These are phyloP conservation scores for Numenius arquata DNA, from an alignment of 2,113 vertebrate species.

Conservation along the genomic window DNA sequence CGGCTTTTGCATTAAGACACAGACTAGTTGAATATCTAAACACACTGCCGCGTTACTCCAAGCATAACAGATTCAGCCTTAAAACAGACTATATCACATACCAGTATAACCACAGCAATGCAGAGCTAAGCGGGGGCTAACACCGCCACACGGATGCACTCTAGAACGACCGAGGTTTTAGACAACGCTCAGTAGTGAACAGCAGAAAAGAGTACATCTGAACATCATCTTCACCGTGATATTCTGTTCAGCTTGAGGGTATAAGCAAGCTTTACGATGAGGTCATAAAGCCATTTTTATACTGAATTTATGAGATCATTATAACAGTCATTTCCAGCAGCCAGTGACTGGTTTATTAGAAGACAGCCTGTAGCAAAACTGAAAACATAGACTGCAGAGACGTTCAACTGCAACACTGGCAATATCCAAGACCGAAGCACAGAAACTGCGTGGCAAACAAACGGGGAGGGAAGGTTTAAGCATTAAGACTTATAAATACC, in stretches of 20 bases:
- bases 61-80: not conserved
- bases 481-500: not conserved
- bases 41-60: not conserved
- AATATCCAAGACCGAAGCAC: not conserved
- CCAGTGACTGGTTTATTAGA: not conserved
- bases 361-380: conserved; percentile 14
- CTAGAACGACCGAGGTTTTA: not conserved
- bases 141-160: not conserved
- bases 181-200: not conserved
- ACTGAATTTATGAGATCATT: conserved; percentile 46
- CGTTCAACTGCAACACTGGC: not conserved
- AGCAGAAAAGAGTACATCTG: not conserved
- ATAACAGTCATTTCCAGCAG: conserved; percentile 29
- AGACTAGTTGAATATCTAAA: not conserved
- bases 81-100: not conserved
- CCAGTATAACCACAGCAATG: not conserved
- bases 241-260: not conserved
- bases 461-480: not conserved
- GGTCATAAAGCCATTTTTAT: conserved; percentile 26
- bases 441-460: not conserved
- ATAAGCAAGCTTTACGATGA: conserved; percentile 11
- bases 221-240: not conserved
- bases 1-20: not conserved
- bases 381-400: not conserved
- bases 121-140: not conserved